Evolutionary conservation across 2,797 vertebrate species (phyloP), one percentile per base, ranked within the genome.

Genomic region (Merluccius polli): DNA sequence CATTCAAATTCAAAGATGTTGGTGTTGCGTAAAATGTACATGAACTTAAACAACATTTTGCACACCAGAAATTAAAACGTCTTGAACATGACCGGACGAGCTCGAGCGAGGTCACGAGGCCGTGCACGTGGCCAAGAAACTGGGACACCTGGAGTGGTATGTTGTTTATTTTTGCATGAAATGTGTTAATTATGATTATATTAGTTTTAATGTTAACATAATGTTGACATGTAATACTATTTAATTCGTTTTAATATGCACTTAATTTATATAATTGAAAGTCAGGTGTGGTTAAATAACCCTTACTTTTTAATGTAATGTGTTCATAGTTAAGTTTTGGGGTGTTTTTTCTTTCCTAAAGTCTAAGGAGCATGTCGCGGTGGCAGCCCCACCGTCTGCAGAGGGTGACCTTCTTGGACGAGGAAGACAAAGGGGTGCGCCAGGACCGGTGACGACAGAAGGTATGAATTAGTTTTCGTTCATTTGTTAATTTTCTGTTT

Each of bases 71-170:
- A 35, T 72, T 72, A 38, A 52, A 3, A 33, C 2, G 0, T 3
- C 1, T 0, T 0, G 0, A 85, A 76, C 32, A 97, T 98, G 96
- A 93, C 92, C 0, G 96, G 96, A 24, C 91, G 97, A 70, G 96
- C 96, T 33, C 90, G 97, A 83, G 95, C 96, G 0, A 89, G 96
- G 89, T 93, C 96, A 0, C 84, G 97, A 72, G 96, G 95, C 68
- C 86, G 95, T 77, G 95, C 93, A 7, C 95, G 95, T 0, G 93
- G 92, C 0, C 95, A 93, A 24, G 93, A 92, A 65, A 70, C 84
- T 0, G 71, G 78, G 0, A 16, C 83, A 0, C 92, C 93, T 15
- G 96, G 94, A 67, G 79, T 86, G 31, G 80, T 92, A 18, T 63
- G 81, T 59, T 59, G 52, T 1, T 59, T n/a, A 59, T 24, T 24